These are phyloP conservation scores for Bemisia tabaci DNA, from an alignment of 1,140 invertebrate genomes.

Conservation along the genomic window DNA sequence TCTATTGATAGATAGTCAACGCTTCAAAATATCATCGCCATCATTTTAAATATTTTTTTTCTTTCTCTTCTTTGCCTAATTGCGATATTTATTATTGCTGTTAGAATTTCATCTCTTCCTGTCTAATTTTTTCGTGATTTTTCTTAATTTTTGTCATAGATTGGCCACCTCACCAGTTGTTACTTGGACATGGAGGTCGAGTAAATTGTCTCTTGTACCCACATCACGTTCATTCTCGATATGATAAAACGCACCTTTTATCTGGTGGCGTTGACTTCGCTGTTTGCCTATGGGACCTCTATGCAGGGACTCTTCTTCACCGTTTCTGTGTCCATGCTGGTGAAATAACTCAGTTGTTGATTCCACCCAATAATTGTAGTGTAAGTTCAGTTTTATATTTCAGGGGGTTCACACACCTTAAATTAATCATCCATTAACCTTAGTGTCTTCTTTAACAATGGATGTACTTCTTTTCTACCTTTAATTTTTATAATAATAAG, in stretches of 20 bases:
- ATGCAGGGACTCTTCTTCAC: conserved; percentile 75
- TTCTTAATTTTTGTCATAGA: conserved; percentile 36
- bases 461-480: too few species aligned
- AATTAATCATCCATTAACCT: too few species aligned
- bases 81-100: too few species aligned
- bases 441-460: too few species aligned
- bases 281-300: conserved; percentile 94
- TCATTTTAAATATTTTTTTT: too few species aligned
- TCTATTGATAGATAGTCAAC: too few species aligned
- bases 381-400: conserved; percentile 42
- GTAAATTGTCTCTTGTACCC: conserved; percentile 95
- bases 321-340: conserved; percentile 93
- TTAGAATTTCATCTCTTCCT: too few species aligned
- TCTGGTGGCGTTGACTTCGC: conserved; percentile 97
- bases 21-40: too few species aligned
- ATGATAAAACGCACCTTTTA: conserved; percentile 80
- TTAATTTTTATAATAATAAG: too few species aligned
- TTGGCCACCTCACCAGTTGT: conserved; percentile 77
- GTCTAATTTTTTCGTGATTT: conserved; percentile 1
- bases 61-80: too few species aligned
- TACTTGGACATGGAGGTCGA: conserved; percentile 79
- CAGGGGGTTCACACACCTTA: too few species aligned
- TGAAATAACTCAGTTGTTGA: conserved; percentile 77
- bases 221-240: conserved; percentile 79
- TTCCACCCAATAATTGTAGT: conserved; percentile 84